Evolutionary conservation across 2,113 vertebrate species (phyloP).

Genomic region (Pachycephala philippinensis): DNA sequence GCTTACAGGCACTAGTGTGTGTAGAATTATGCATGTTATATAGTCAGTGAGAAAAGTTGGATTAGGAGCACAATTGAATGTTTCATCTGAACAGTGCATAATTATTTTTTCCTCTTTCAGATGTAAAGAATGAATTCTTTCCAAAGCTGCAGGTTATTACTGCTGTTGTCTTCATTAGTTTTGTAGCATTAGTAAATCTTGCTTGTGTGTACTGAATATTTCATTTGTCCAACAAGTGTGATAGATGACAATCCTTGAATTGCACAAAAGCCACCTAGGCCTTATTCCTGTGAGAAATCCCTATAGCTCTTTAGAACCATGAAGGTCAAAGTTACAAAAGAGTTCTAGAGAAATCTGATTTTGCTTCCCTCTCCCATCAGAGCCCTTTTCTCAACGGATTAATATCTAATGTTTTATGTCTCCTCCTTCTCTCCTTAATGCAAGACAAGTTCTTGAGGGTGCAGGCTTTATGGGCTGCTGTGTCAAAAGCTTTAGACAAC

Average conservation of each 20-base stretch:
- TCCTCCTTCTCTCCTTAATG: conserved; percentile 15
- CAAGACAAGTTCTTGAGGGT: conserved; percentile 35
- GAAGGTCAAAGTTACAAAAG: conserved; percentile 25
- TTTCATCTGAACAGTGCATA: neutral
- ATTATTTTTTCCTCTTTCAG: neutral
- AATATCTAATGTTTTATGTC: conserved; percentile 43
- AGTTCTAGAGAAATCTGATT: conserved; percentile 12
- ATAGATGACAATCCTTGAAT: neutral
- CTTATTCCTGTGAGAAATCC: conserved; percentile 1
- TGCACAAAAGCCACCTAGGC: neutral
- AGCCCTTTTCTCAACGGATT: conserved; percentile 39
- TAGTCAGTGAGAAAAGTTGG: neutral
- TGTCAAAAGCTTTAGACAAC: conserved; percentile 67
- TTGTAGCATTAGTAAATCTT: neutral
- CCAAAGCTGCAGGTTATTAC: neutral
- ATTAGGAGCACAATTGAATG: neutral
- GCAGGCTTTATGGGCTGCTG: conserved; percentile 47
- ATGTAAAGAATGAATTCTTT: neutral
- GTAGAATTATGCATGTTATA: neutral
- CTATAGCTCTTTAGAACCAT: neutral
- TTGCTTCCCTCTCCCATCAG: neutral
- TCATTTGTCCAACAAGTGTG: neutral
- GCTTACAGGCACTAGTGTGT: neutral
- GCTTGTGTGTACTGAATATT: neutral
- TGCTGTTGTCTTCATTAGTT: neutral